phyloP scores from a whole-genome alignment of 2,797 vertebrate genomes.

The Sparidentex hasta region DNA sequence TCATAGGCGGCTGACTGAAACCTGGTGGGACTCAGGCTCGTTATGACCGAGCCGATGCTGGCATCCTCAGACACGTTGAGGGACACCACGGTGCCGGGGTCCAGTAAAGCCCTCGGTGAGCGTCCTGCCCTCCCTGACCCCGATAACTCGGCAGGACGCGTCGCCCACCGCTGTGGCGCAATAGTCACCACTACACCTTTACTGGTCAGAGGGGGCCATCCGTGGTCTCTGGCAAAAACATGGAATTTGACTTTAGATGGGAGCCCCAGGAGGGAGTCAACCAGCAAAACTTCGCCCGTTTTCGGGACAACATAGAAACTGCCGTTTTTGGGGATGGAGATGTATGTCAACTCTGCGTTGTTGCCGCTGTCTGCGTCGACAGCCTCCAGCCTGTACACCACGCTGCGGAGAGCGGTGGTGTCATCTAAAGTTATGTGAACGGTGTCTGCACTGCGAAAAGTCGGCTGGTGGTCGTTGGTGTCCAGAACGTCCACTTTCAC shows the following conservation, averaged over 20 bases:
- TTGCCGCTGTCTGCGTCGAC: constrained; percentile 88
- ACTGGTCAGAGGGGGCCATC: constrained; percentile 88
- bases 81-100: constrained; percentile 70
- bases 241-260: constrained; percentile 81
- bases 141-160: constrained; percentile 32
- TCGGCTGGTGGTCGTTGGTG: constrained; percentile 90
- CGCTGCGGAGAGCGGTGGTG: constrained; percentile 87
- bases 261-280: constrained; percentile 89
- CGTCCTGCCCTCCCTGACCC: constrained; percentile 58
- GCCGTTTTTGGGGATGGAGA: constrained; percentile 84
- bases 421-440: constrained; percentile 87
- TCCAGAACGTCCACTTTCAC: constrained; percentile 90
- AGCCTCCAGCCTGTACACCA: constrained; percentile 86
- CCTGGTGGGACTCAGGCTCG: constrained; percentile 80
- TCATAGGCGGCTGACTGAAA: constrained; percentile 86
- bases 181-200: constrained; percentile 83
- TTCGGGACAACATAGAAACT: constrained; percentile 92
- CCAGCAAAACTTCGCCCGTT: constrained; percentile 90
- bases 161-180: constrained; percentile 80
- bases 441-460: constrained; percentile 77
- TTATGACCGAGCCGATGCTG: constrained; percentile 85
- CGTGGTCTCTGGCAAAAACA: constrained; percentile 89
- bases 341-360: constrained; percentile 90
- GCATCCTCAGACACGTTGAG: constrained; percentile 89
- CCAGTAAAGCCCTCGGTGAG: constrained; percentile 74